Percentiles rank a stretch among this genome's conserved stretches.
Conservation (phyloP, 2,797 vertebrate species). For the Lagorchestes hirsutus region DNA sequence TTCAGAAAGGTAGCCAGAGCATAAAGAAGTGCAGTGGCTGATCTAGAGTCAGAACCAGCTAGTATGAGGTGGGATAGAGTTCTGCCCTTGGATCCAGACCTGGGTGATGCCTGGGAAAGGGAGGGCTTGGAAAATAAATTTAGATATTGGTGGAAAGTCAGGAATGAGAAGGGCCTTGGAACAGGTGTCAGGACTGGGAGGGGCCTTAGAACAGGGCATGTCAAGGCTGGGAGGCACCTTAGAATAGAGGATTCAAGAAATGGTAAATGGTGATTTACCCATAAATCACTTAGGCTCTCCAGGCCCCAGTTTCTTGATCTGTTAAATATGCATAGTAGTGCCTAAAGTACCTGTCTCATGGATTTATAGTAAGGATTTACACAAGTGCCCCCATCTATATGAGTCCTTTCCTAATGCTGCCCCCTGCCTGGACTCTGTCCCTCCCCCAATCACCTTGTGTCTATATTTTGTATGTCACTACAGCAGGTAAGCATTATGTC, state of each 20-base stretch:
- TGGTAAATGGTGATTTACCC: background rate
- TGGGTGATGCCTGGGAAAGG: background rate
- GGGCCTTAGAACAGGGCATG: background rate
- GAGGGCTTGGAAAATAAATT: background rate
- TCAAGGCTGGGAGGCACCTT: background rate
- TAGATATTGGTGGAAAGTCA: background rate
- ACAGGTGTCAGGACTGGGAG: background rate
- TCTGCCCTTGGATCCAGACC: no score
- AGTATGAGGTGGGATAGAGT: background rate
- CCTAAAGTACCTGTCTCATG: background rate
- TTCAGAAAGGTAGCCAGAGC: background rate
- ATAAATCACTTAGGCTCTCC: background rate
- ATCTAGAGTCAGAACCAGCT: background rate
- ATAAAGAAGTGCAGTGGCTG: background rate
- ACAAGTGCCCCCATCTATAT: background rate
- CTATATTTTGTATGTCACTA: background rate
- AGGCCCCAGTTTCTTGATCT: background rate
- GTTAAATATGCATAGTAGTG: background rate
- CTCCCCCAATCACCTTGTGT: background rate
- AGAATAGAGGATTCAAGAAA: background rate
- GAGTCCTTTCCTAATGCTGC: background rate
- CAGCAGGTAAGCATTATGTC: background rate
- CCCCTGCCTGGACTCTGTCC: background rate
- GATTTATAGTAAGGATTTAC: background rate
- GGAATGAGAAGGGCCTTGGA: background rate